A percentile compares a stretch with the other conserved stretches of the same genome.
Evolutionary conservation across 2,113 vertebrate genomes (phyloP).

Genomic region (Tretioscincus oriximinensis): DNA sequence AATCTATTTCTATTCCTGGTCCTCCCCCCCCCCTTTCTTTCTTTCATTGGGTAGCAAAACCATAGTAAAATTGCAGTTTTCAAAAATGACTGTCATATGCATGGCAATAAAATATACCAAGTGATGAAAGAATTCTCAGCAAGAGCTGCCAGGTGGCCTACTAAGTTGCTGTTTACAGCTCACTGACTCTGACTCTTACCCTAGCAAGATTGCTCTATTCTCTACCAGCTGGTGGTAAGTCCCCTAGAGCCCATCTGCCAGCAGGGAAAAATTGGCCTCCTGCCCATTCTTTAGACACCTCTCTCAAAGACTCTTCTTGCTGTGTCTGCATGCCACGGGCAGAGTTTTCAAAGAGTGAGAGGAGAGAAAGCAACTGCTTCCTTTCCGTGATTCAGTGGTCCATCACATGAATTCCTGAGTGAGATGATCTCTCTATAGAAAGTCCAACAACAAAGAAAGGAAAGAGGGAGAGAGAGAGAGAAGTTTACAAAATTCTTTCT

Average conservation of each 20-base stretch:
- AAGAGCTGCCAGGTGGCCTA: constrained; percentile 11
- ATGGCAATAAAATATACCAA: constrained; percentile 4
- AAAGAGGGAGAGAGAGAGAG: not conserved
- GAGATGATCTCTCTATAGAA: not conserved
- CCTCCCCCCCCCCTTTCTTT: not conserved
- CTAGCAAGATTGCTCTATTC: constrained; percentile 4
- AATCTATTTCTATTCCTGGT: not conserved
- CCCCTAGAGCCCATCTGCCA: constrained; percentile 14
- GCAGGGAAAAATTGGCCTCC: not conserved
- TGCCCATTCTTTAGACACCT: not conserved
- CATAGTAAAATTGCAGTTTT: not conserved
- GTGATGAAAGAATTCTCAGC: not conserved
- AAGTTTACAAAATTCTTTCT: not conserved
- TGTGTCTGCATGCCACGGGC: not conserved
- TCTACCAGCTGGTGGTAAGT: not conserved
- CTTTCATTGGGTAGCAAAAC: not conserved
- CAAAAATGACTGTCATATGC: not conserved
- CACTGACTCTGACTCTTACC: not conserved
- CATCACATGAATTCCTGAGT: not conserved
- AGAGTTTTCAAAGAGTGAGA: not conserved
- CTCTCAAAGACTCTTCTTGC: not conserved
- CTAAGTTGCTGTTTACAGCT: constrained; percentile 1
- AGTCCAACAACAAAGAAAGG: not conserved
- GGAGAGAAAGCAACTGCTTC: not conserved
- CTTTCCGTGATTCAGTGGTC: no score